A percentile compares a stretch with the other conserved stretches of the same genome.
phyloP scores from a whole-genome alignment of 2,888 invertebrate genomes.

The Nomada fucata region DNA sequence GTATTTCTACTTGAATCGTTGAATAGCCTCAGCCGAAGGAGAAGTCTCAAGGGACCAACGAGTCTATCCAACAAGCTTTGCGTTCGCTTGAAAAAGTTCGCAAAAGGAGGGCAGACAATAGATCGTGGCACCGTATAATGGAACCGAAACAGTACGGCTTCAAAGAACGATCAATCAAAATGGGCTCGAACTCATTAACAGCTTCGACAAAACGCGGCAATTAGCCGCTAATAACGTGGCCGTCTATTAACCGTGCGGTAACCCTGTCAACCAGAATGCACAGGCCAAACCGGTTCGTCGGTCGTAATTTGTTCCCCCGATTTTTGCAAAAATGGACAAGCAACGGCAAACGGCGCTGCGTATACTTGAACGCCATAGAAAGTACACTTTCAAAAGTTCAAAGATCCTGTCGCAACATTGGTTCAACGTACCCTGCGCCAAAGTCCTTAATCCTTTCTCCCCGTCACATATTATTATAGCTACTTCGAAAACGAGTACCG shows the following conservation, averaged over 20 bases:
- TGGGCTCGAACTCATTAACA: constrained; percentile 44
- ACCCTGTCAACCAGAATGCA: constrained; percentile 71
- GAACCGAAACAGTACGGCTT: constrained; percentile 26
- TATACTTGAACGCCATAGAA: constrained; percentile 24
- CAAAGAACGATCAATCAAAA: constrained; percentile 53
- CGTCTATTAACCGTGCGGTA: constrained; percentile 66
- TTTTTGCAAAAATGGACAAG: constrained; percentile 65
- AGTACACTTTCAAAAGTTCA: constrained; percentile 9
- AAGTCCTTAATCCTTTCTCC: constrained; percentile 35
- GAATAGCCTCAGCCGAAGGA: constrained; percentile 11
- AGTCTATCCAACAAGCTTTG: constrained; percentile 9
- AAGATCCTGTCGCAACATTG: constrained; percentile 20
- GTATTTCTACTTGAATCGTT: constrained; percentile 3
- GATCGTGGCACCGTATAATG: constrained; percentile 5
- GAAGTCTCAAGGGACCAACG: constrained; percentile 6
- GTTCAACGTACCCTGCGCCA: constrained; percentile 13
- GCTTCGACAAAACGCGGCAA: constrained; percentile 60
- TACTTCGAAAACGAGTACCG: constrained; percentile 6
- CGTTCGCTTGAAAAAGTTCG: not conserved
- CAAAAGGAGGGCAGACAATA: constrained; percentile 7
- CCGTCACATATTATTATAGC: not conserved
- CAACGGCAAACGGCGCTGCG: constrained; percentile 28
- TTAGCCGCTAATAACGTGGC: constrained; percentile 73
- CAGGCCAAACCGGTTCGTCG: constrained; percentile 75
- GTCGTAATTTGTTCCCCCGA: constrained; percentile 59